phyloP scores from a whole-genome alignment of 2,797 vertebrate species.

The Lacerta bilineata region DNA sequence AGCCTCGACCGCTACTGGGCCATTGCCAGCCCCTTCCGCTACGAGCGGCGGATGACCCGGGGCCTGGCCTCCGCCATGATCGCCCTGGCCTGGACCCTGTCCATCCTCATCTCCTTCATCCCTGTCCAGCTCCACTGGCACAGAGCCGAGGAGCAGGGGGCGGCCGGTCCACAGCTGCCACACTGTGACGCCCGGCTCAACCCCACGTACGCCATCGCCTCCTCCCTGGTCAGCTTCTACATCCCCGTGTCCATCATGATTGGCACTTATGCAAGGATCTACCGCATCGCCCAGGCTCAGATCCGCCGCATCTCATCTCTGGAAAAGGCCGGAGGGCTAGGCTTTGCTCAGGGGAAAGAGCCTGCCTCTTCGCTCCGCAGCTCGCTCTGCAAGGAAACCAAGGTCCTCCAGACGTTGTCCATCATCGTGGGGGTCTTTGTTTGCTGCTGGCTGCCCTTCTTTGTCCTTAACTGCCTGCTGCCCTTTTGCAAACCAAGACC shows the following conservation, averaged over 20 bases:
- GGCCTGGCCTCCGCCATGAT: slow-evolving; percentile 85
- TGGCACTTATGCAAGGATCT: slow-evolving; percentile 86
- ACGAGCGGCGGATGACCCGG: slow-evolving; percentile 84
- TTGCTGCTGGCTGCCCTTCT: slow-evolving; percentile 88
- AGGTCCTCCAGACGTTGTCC: slow-evolving; percentile 85
- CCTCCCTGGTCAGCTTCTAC: slow-evolving; percentile 88
- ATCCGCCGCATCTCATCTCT: slow-evolving; percentile 85
- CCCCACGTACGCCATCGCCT: slow-evolving; percentile 83
- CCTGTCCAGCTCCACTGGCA: slow-evolving; percentile 88
- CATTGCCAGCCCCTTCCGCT: slow-evolving; percentile 86
- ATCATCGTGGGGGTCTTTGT: slow-evolving; percentile 87
- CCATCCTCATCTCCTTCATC: slow-evolving; percentile 87
- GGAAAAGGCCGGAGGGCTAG: slow-evolving; percentile 79
- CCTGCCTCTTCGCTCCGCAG: slow-evolving; percentile 53
- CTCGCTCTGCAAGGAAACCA: slow-evolving; percentile 83
- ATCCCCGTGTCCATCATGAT: slow-evolving; percentile 88
- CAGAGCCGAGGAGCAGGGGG: slow-evolving; percentile 49
- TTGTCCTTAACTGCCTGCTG: slow-evolving; percentile 87
- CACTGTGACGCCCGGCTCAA: slow-evolving; percentile 84
- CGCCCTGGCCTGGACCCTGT: slow-evolving; percentile 84
- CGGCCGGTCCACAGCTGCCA: background rate
- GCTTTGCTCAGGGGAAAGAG: slow-evolving; percentile 70
- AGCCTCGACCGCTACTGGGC: slow-evolving; percentile 89
- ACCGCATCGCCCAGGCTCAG: slow-evolving; percentile 87
- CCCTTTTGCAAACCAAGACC: slow-evolving; percentile 79